Evolutionary conservation across 2,113 vertebrate species (phyloP).

Genomic region (Eclectus roratus): DNA sequence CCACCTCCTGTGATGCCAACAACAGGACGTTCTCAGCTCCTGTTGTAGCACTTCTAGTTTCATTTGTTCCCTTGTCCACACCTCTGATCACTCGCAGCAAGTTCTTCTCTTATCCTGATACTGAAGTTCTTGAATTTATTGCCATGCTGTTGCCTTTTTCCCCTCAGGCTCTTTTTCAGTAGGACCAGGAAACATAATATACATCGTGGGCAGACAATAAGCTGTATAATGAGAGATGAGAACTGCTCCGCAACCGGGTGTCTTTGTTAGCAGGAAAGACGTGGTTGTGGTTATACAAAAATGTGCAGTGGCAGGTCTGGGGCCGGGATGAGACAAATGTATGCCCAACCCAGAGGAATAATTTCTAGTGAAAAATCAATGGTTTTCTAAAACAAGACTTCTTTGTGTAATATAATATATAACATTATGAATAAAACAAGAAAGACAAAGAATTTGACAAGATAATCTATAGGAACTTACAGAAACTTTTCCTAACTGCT

Average conservation of each 20-base stretch:
- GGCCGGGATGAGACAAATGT: neutral
- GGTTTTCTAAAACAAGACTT: neutral
- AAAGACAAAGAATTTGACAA: neutral
- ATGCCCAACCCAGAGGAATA: neutral
- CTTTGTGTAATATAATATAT: neutral
- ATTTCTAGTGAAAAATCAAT: neutral
- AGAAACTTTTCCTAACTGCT: neutral
- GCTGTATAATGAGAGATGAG: neutral
- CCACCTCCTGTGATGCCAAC: conserved; percentile 10
- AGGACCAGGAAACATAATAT: neutral
- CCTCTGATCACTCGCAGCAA: neutral
- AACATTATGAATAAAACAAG: neutral
- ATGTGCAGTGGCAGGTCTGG: neutral
- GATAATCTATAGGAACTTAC: neutral
- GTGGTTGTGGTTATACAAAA: neutral
- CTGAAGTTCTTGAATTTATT: conserved; percentile 24
- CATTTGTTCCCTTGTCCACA: neutral
- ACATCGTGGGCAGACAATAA: neutral
- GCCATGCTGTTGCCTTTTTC: neutral
- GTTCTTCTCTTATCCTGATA: neutral
- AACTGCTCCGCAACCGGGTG: neutral
- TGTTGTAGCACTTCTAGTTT: conserved; percentile 3
- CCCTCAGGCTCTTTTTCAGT: neutral
- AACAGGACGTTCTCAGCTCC: neutral
- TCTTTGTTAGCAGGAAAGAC: neutral